These are phyloP conservation scores for Calyptommatus sinebrachiatus DNA, from an alignment of 2,113 vertebrate species.

Conservation along the genomic window DNA sequence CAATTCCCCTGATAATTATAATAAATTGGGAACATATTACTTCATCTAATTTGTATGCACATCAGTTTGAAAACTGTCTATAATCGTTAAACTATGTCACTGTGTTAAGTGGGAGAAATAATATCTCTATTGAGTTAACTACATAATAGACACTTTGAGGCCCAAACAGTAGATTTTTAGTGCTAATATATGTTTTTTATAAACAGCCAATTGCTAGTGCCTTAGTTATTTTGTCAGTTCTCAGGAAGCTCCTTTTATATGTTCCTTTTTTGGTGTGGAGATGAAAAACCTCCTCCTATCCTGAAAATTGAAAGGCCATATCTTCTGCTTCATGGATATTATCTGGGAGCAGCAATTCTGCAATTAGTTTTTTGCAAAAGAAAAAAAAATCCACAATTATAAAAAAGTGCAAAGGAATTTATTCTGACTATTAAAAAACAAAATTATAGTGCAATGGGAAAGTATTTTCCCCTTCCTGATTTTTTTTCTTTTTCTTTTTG, in stretches of 20 bases:
- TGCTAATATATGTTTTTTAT: not conserved
- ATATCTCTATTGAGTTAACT: slow-evolving; percentile 32
- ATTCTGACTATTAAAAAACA: no score
- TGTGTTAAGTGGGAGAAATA: slow-evolving; percentile 21
- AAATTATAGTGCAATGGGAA: no score
- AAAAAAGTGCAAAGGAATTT: no score
- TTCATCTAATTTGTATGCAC: slow-evolving; percentile 11
- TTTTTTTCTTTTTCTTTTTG: no score
- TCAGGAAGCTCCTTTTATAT: not conserved
- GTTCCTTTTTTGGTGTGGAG: not conserved
- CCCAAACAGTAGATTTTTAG: not conserved
- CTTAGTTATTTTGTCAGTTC: not conserved
- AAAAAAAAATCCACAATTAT: no score
- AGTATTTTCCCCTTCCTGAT: no score
- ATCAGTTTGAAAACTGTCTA: slow-evolving; percentile 2
- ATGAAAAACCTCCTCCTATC: not conserved
- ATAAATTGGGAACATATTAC: not conserved
- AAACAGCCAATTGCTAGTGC: not conserved
- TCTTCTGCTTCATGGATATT: not conserved
- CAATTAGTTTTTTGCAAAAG: no score
- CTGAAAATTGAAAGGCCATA: not conserved
- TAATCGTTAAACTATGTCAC: slow-evolving; percentile 24
- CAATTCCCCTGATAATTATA: slow-evolving; percentile 3
- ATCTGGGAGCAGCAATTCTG: no score
- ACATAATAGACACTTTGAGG: slow-evolving; percentile 26